Percentiles rank a stretch among this genome's conserved stretches.
These are phyloP conservation scores for Takifugu ocellatus DNA, from an alignment of 2,797 vertebrate species.

Conservation along the genomic window DNA sequence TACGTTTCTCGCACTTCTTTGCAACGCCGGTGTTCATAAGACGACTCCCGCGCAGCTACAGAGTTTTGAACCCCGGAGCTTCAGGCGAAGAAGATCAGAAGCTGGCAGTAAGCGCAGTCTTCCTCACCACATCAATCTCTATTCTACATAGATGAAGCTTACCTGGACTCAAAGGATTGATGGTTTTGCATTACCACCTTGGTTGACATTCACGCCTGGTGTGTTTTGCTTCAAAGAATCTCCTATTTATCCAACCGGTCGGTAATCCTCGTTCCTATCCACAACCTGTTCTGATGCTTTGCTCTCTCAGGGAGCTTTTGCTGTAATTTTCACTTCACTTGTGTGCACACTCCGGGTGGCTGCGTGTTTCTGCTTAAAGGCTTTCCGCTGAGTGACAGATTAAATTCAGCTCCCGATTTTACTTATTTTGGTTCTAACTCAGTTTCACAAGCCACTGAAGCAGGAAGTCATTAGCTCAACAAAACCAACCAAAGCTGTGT, in stretches of 20 bases:
- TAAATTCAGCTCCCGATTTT: constrained; percentile 70
- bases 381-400: constrained; percentile 73
- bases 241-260: constrained; percentile 65
- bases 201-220: constrained; percentile 58
- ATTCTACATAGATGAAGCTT: constrained; percentile 53
- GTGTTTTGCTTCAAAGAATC: constrained; percentile 59
- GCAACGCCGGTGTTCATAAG: constrained; percentile 48
- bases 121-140: constrained; percentile 58
- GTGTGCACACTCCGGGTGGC: constrained; percentile 60
- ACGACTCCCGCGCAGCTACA: constrained; percentile 40
- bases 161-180: constrained; percentile 59
- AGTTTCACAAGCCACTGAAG: constrained; percentile 72
- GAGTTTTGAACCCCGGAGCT: constrained; percentile 51
- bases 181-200: constrained; percentile 63
- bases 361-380: constrained; percentile 73
- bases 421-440: constrained; percentile 61
- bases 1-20: constrained; percentile 39
- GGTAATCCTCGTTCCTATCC: constrained; percentile 62
- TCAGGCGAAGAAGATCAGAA: constrained; percentile 61
- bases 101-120: constrained; percentile 40
- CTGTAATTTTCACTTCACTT: constrained; percentile 65
- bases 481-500: constrained; percentile 67
- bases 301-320: constrained; percentile 49
- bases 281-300: constrained; percentile 52
- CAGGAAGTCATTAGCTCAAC: constrained; percentile 68